These are phyloP conservation scores for Neotoxoptera formosana DNA, from an alignment of 1,140 invertebrate species.

Conservation along the genomic window DNA sequence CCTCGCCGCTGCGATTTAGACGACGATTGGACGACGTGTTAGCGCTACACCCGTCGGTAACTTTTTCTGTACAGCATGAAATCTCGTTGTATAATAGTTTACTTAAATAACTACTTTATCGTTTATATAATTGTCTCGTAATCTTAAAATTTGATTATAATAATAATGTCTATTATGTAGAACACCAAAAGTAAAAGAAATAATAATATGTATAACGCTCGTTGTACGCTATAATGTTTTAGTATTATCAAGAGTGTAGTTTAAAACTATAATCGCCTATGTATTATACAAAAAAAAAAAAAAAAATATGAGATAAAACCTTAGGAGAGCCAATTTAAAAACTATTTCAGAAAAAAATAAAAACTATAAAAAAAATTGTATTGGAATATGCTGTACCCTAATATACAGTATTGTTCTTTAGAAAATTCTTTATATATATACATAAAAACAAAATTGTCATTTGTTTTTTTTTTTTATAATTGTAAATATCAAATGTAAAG, in stretches of 20 bases:
- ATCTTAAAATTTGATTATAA: background rate
- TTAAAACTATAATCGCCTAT: constrained; percentile 18
- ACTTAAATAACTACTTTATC: background rate
- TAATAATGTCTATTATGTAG: constrained; percentile 17
- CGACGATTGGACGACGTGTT: constrained; percentile 13
- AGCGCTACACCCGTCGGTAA: constrained; percentile 38
- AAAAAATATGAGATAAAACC: background rate
- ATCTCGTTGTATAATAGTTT: constrained; percentile 25
- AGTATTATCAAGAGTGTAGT: constrained; percentile 19
- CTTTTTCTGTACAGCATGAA: constrained; percentile 5
- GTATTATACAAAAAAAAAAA: constrained; percentile 11
- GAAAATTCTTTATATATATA: constrained; percentile 10
- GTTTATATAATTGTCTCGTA: constrained; percentile 11
- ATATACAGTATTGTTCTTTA: background rate
- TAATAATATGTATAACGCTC: constrained; percentile 6
- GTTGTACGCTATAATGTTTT: constrained; percentile 13
- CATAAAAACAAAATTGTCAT: constrained; percentile 24
- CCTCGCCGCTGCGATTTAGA: constrained; percentile 33
- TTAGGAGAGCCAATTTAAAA: constrained; percentile 36
- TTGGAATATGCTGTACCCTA: background rate
- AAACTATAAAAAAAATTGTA: constrained; percentile 25
- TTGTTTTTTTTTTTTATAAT: constrained; percentile 46
- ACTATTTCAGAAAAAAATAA: background rate
- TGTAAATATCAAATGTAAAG: constrained; percentile 47
- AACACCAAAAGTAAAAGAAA: constrained; percentile 2